Conservation (phyloP, 2,797 vertebrate species). For the Notamacropus eugenii region DNA sequence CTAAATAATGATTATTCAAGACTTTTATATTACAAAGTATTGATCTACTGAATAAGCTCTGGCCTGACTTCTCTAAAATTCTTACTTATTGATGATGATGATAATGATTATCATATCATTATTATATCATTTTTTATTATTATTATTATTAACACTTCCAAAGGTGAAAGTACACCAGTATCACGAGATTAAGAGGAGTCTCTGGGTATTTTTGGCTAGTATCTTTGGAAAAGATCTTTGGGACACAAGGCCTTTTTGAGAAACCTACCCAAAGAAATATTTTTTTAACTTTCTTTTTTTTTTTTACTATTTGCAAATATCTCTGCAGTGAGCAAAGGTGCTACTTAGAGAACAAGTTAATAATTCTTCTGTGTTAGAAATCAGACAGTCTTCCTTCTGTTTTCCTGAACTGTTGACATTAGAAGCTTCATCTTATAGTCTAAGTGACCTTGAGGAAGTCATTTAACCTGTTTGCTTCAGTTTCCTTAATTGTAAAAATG, state of each 20-base stretch:
- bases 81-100: not conserved
- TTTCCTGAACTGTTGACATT: not conserved
- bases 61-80: not conserved
- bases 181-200: not conserved
- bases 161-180: not conserved
- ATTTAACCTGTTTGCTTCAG: not conserved
- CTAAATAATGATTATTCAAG: not conserved
- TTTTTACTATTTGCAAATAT: constrained; percentile 41
- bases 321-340: not conserved
- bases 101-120: too few relatives aligned
- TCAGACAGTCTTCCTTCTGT: not conserved
- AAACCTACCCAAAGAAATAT: constrained; percentile 29
- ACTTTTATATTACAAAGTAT: not conserved
- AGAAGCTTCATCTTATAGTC: not conserved
- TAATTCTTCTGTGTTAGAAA: not conserved
- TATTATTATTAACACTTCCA: not conserved
- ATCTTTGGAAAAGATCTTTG: constrained; percentile 25
- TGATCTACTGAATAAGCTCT: not conserved
- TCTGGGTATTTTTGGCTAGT: not conserved
- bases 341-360: not conserved
- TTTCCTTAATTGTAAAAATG: not conserved
- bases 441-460: not conserved
- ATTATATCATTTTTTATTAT: too few relatives aligned
- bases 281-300: not conserved
- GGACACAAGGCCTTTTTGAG: constrained; percentile 40